Base-by-base conservation (phyloP, 2,113 vertebrate genomes). In the Nothobranchius furzeri region DNA sequence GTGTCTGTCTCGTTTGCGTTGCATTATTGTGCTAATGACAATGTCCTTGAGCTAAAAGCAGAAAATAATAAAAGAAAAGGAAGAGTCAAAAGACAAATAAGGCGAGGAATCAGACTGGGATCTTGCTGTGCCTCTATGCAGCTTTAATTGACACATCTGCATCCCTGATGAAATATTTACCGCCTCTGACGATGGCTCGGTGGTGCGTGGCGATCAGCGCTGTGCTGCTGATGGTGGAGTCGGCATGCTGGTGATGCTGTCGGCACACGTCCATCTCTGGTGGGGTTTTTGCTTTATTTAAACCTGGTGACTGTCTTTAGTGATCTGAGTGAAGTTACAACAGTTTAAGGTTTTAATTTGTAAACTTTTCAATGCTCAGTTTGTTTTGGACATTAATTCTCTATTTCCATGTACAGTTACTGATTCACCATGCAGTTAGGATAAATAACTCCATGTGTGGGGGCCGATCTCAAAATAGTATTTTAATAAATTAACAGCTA, bases 71-170 rank as follows among this genome's bases (percentile, higher is more conserved):
- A 66, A 88, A 73, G 59, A 73, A 64, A 40, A 40, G 7, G 64
- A 88, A 73, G 55, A 73, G 63, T 77, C 63, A 71, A 80, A 80
- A 88, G 70, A 90, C 85, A 87, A 88, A 87, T 81, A 87, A 85
- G 85, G 76, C 14, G 36, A 56, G 70, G 73, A 79, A 77, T 70
- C 82, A 79, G 79, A 74, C 15, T 76, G 80, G 79, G 83, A 81
- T 85, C 87, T 79, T 9, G 77, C 72, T 81, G 82, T 64, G 78
- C 81, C 75, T 87, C 76, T 47, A 81, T 75, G 70, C 81, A 86
- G 84, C 73, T 92, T 90, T 91, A 92, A 92, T 91, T 91, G 90
- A 91, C 89, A 92, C 89, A 92, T 92, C 90, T 89, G 89, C 87
- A 92, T 90, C 86, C 71, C 84, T 91, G 86, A 92, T 90, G 86